Evolutionary conservation across 2,797 vertebrate genomes (phyloP), one percentile per base, ranked within the genome.

Genomic region (Aselliscus stoliczkanus): DNA sequence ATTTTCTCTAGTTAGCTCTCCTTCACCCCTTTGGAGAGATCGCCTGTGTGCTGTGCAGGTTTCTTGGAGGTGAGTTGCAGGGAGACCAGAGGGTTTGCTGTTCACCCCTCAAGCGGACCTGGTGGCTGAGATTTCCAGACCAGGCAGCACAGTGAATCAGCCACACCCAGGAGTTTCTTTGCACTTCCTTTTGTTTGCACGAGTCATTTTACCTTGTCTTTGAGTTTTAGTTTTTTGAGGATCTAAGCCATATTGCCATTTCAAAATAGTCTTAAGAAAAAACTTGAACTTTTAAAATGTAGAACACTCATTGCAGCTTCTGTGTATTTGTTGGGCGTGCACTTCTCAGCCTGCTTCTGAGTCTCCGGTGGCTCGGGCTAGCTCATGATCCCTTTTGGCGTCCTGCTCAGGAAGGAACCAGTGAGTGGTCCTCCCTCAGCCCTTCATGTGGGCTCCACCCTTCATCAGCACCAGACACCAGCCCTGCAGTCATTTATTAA

Each of bases 41-140:
- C 5, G 21, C 37, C 42, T 0, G 0, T 60, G 52, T 50, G n/a
- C 12, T 18, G 12, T 2, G n/a, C 31, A 64, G 18, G 27, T 44
- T 37, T 21, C 72, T 54, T 25, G 7, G 23, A 2, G 29, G 13
- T 29, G 62, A 37, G 21, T 5, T 18, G 34, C 7, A 29, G 82
- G 69, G 56, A 39, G 52, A 31, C 15, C 15, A 2, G 31, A 27
- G 39, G 18, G 9, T 9, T 42, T 42, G 11, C 58, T 31, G 7
- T 37, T n/a, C 34, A 79, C 56, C n/a, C 37, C 3, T 3, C 1
- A 7, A 1, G 21, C 0, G 3, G 50, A 54, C 37, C 54, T 52
- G 2, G 27, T 7, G 56, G 69, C 20, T 7, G 25, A 13, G 23
- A 10, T 17, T 56, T 23, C 44, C 21, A 1, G 42, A 21, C 7